Evolutionary conservation across 53 echinoderm and acorn worm species (phyloP).

Genomic region (Arbacia lixula): DNA sequence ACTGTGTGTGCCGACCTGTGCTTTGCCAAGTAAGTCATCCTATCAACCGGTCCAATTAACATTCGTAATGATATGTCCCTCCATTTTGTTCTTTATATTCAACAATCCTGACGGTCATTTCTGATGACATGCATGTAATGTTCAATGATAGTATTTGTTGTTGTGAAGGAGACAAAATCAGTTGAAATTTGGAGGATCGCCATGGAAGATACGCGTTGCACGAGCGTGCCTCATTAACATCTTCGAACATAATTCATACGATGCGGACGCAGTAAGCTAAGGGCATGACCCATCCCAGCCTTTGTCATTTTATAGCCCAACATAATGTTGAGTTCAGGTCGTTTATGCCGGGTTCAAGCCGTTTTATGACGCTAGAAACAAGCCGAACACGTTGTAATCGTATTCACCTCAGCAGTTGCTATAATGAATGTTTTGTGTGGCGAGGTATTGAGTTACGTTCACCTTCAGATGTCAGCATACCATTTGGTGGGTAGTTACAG

Average conservation of each 20-base stretch:
- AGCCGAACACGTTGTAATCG: conserved; percentile 45
- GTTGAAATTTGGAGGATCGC: neutral
- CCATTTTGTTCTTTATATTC: no score
- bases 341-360: no score
- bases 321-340: conserved; percentile 8
- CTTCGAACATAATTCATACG: no score
- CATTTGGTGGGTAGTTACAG: conserved; percentile 25
- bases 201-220: no score
- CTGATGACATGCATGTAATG: no score
- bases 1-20: conserved; percentile 43
- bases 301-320: conserved; percentile 36
- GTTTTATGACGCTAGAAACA: conserved; percentile 6
- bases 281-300: no score
- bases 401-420: conserved; percentile 9
- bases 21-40: conserved; percentile 37
- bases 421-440: conserved; percentile 58
- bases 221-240: no score
- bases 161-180: neutral
- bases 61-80: neutral
- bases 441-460: conserved; percentile 38
- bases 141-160: neutral
- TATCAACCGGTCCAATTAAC: neutral
- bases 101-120: no score
- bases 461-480: conserved; percentile 49
- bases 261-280: no score